Base-by-base conservation (phyloP, 2,113 vertebrate species). In the Gnathonemus echidnorhynchus region DNA sequence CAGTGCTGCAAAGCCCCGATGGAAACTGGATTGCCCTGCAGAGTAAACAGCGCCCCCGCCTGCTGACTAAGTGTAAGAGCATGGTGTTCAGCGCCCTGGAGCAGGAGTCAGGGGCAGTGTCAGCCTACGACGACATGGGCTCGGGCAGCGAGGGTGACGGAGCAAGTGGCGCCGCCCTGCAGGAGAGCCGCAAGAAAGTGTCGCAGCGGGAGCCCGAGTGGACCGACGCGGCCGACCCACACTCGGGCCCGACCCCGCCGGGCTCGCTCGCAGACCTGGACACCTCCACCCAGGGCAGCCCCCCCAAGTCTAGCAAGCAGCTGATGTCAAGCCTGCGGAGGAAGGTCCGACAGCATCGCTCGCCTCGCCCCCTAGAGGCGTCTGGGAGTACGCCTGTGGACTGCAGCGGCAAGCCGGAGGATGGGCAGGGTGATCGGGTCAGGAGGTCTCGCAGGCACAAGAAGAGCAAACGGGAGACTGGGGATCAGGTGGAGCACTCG, bases 21-120 rank as follows among this genome's bases (percentile, higher is more conserved):
- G 98, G 98, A 21, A 99, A 99, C 94, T 99, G 98, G 98, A 96
- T 98, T 0, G 97, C 97, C 91, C 91, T 98, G 93, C 97, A 97
- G 93, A 97, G 96, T 0, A 91, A 95, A 5, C 5, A 95, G 17
- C 96, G 94, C 0, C 94, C 96, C 52, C 95, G 95, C 89, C 95
- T 98, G 93, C 96, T 98, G 6, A 96, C 96, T 92, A 96, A 95
- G 70, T 97, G 96, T 53, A 98, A 98, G 94, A 97, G 96, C 8
- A 95, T 95, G 91, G 95, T 97, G 0, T 97, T 97, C 39, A 95
- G 93, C 74, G 96, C 95, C 42, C 91, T 98, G 95, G 98, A 98
- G 92, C 96, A 92, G 0, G 97, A 98, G 89, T 97, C 97, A 13
- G 95, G 93, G 0, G 86, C 96, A 2, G 93, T 97, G 0, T 98